Conservation (phyloP, 2,113 vertebrate genomes). For the Vanacampus margaritifer region DNA sequence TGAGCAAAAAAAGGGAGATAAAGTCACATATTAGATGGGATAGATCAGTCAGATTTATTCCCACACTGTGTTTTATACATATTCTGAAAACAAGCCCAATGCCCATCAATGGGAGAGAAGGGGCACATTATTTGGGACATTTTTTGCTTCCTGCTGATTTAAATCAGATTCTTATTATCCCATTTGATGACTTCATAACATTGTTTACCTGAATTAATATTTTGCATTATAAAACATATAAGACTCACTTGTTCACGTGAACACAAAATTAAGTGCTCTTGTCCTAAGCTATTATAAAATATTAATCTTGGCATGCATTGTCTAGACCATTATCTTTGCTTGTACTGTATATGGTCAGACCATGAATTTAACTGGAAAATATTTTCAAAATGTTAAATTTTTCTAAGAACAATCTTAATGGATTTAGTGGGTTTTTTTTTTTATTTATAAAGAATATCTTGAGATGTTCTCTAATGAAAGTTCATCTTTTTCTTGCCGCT, state of each 20-base stretch:
- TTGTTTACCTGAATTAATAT: constrained; percentile 29
- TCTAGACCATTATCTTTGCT: neutral
- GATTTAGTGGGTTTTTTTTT: neutral
- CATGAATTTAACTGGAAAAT: neutral
- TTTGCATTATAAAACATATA: neutral
- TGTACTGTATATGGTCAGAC: neutral
- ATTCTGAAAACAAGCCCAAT: constrained; percentile 76
- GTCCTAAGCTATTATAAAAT: neutral
- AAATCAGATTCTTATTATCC: constrained; percentile 14
- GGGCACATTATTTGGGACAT: constrained; percentile 25
- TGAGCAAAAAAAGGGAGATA: constrained; percentile 77
- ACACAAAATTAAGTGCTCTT: neutral
- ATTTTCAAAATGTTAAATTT: neutral
- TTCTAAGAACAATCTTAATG: neutral
- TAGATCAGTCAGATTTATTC: constrained; percentile 94
- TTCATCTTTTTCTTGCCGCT: neutral
- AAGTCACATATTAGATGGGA: constrained; percentile 86
- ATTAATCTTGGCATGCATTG: neutral
- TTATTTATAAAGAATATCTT: neutral
- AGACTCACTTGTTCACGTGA: neutral
- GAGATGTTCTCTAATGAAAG: neutral
- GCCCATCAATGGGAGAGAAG: constrained; percentile 66
- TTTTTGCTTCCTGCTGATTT: constrained; percentile 35
- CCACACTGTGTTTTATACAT: constrained; percentile 90
- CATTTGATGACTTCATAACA: constrained; percentile 37